phyloP scores from a whole-genome alignment of 2,888 invertebrate species.

The Blastobasis lacticolella region DNA sequence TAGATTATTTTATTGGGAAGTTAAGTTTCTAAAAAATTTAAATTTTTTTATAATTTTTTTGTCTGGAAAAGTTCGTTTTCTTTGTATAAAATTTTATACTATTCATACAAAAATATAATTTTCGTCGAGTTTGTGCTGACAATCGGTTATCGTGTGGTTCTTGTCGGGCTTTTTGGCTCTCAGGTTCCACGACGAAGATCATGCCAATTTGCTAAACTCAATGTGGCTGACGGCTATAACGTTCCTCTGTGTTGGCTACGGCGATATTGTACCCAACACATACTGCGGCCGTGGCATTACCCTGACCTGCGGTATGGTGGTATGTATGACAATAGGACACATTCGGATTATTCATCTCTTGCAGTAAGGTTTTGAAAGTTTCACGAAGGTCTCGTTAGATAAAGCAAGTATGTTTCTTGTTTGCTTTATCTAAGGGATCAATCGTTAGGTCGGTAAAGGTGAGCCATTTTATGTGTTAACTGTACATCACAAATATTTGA shows the following conservation, averaged over 20 bases:
- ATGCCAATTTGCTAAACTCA: conserved; percentile 98
- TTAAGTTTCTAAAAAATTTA: not conserved
- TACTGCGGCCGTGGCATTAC: conserved; percentile 99
- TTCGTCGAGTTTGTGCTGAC: conserved; percentile 20
- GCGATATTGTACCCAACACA: conserved; percentile 99
- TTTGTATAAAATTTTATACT: not conserved
- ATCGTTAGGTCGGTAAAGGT: conserved; percentile 59
- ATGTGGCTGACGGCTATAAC: conserved; percentile 99
- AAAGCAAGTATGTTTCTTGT: conserved; percentile 33
- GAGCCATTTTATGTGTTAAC: conserved; percentile 71
- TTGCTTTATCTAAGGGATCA: not conserved
- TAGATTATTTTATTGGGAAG: too few relatives aligned
- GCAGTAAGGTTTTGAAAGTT: conserved; percentile 24
- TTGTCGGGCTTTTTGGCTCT: conserved; percentile 73
- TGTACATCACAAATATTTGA: conserved; percentile 35
- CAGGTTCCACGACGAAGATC: conserved; percentile 98
- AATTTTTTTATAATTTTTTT: not conserved
- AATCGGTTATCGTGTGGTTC: conserved; percentile 66
- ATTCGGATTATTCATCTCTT: conserved; percentile 39
- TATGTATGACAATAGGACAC: conserved; percentile 78
- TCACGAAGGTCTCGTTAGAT: conserved; percentile 31
- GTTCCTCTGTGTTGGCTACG: conserved; percentile 99
- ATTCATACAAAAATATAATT: conserved; percentile 9
- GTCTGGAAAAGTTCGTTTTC: not conserved
- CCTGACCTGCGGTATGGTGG: conserved; percentile 99